Evolutionary conservation across 2,113 vertebrate genomes (phyloP), one percentile per base, ranked within the genome.

Genomic region (Phylloscopus trochilus): DNA sequence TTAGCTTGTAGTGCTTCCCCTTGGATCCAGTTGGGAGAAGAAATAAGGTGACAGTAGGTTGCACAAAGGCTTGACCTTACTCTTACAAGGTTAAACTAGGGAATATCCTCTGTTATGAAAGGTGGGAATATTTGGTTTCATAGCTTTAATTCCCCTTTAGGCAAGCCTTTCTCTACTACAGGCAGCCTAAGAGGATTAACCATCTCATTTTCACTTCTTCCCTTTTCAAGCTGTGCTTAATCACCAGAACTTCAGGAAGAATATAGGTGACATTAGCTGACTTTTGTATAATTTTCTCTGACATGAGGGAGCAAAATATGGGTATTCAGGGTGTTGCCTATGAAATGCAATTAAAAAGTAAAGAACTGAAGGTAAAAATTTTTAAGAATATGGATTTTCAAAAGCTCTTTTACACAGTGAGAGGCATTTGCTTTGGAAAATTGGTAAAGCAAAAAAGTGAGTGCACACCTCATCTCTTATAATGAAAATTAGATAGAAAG

Each of bases 141-240:
- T 68, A 13, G 10, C 43, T 92, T 93, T 87, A 75, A 72, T 88
- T 92, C 35, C 27, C 8, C 6, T 55, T 85, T 79, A 75, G 30
- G 11, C 1, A 8, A 59, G 9, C 56, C 35, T 68, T 92, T 75
- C 39, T 82, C 5, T 75, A 8, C 33, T 66, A 72, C 16, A 55
- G 52, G n/a, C 60, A 59, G 13, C 26, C 47, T 84, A 58, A 90
- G 43, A 93, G 74, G 37, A 90, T 78, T 87, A 91, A 63, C 14
- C 13, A 2, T 41, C 23, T 60, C 53, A 60, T 87, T 95, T 91
- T 93, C 59, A n/a, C 24, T 72, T 66, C 39, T 88, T 80, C 15
- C 17, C 20, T 92, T 81, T 82, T 70, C 56, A 85, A 90, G 52
- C 47, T 67, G 15, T 51, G 28, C 31, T 82, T 84, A 90, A 74